Base-by-base conservation (phyloP, 2,888 invertebrate genomes). In the Lasioglossum morio region DNA sequence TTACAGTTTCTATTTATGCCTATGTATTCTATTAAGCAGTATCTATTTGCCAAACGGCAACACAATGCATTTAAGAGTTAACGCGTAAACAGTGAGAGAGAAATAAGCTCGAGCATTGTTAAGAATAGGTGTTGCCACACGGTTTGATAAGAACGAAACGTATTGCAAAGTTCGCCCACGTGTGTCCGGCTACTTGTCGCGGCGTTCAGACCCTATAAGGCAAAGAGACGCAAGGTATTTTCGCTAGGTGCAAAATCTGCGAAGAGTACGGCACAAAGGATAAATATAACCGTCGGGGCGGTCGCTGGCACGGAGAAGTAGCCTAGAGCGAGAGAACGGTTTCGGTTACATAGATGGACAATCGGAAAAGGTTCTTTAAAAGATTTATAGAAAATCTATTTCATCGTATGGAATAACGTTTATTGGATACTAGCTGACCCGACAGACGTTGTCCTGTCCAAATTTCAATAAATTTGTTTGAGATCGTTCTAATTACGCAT, bases 221-320 rank as follows among this genome's bases (percentile, higher is more conserved):
- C 40, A 23, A 82, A 82, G 27, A 57, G 46, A 43, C 40, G 57
- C 48, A 77, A 77, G 76, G 57, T 79, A 83, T 83, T 83, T 78
- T 75, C 12, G 73, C 14, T 48, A 73, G 30, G 57, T 57, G 37
- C 23, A 77, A 85, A 83, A 76, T 83, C 79, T 69, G 72, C 27
- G 46, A 84, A 34, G 46, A 57, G 66, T 14, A 12, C 77, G 53
- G 46, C 72, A 70, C 37, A 46, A 76, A 80, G 79, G 87, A 85
- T 85, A 88, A 88, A 87, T 87, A 87, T 88, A 88, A 82, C 82
- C 73, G 30, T 27, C 48, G 48, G 23, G 48, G 48, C 46, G 53
- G 85, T 85, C 73, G 72, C 76, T 57, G 78, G 63, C 80, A 80
- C 46, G 53, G 75, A 76, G 66, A 57, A 66, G 30, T 66, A 76